Evolutionary conservation across 1,140 invertebrate genomes (phyloP).

Genomic region (Maniola jurtina): DNA sequence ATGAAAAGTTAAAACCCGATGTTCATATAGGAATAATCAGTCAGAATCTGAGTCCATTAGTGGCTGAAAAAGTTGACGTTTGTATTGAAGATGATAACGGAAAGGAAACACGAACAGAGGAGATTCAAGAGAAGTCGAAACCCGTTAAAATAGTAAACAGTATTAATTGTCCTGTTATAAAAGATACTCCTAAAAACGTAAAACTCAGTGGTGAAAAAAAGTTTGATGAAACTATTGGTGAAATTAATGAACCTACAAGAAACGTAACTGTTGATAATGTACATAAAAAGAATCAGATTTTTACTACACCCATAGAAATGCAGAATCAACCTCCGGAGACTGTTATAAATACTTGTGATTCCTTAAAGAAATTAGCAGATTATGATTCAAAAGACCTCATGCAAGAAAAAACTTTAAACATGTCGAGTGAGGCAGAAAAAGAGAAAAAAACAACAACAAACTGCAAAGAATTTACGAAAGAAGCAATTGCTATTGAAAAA

Average conservation of each 20-base stretch:
- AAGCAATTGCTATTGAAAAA: slow-evolving; percentile 15
- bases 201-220: not conserved
- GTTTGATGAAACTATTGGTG: not conserved
- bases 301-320: not conserved
- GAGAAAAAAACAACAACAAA: slow-evolving; percentile 25
- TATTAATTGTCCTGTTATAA: not conserved
- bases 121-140: not conserved
- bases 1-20: not conserved
- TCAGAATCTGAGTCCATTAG: not conserved
- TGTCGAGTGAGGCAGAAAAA: not conserved
- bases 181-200: not conserved
- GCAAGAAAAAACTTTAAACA: not conserved
- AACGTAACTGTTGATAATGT: not conserved
- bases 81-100: not conserved
- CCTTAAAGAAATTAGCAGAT: not conserved
- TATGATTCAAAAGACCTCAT: not conserved
- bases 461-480: slow-evolving; percentile 13
- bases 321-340: too few species aligned
- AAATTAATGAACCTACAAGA: too few species aligned
- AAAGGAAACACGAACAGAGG: not conserved
- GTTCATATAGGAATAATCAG: not conserved
- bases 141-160: not conserved
- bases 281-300: not conserved
- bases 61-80: not conserved
- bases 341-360: too few species aligned